Evolutionary conservation across 2,888 invertebrate species (phyloP).

Genomic region (Apodemia duryi): DNA sequence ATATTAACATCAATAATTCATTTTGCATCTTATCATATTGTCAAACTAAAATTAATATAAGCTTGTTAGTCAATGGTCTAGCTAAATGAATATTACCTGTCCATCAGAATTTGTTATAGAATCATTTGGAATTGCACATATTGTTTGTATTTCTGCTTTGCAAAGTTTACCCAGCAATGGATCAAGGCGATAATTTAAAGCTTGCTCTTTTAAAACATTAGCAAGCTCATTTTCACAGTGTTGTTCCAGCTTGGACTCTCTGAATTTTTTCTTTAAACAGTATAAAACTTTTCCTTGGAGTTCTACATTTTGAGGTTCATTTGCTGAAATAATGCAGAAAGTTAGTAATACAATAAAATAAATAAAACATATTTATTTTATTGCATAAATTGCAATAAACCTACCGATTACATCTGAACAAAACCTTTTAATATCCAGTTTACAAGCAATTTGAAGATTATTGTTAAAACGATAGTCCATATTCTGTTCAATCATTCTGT

Average conservation of each 20-base stretch:
- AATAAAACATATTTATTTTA: conserved; percentile 17
- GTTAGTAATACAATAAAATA: neutral
- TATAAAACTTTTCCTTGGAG: conserved; percentile 90
- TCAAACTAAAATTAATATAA: too few species aligned
- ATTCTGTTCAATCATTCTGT: conserved; percentile 93
- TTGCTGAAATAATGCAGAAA: conserved; percentile 45
- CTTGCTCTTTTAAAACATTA: conserved; percentile 90
- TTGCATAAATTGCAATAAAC: conserved; percentile 33
- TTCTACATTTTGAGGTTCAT: conserved; percentile 82
- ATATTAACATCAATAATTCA: too few species aligned
- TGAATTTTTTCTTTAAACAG: conserved; percentile 90
- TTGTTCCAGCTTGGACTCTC: conserved; percentile 84
- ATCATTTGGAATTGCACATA: conserved; percentile 76
- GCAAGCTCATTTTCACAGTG: conserved; percentile 91
- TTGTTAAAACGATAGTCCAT: conserved; percentile 94
- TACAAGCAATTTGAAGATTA: conserved; percentile 88
- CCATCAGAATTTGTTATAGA: conserved; percentile 67
- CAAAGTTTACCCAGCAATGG: conserved; percentile 92
- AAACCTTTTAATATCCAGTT: conserved; percentile 86
- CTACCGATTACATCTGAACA: conserved; percentile 69
- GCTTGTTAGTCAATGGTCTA: neutral
- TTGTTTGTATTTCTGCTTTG: conserved; percentile 83
- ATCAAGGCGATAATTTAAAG: conserved; percentile 94
- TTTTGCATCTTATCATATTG: too few species aligned
- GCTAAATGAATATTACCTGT: conserved; percentile 45